Evolutionary conservation across 1,140 invertebrate genomes (phyloP), one percentile per base, ranked within the genome.

Genomic region (Drosophila sulfurigaster): DNA sequence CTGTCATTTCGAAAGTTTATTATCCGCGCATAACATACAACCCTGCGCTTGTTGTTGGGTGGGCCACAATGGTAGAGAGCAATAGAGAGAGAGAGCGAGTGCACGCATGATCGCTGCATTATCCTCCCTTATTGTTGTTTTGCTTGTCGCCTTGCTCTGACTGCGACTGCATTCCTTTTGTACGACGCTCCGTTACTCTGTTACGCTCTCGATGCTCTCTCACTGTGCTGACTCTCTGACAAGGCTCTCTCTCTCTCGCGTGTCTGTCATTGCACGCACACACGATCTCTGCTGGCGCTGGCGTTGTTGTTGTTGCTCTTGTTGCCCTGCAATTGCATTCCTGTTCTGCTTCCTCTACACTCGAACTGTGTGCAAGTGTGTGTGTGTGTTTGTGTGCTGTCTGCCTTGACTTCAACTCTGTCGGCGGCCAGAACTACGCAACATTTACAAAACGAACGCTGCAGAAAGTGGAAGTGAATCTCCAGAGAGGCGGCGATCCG

Each of bases 361-460:
- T 38, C 28, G 54, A 41, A 52, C 48, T 73, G 60, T 79, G 30
- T 56, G 15, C 8, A 7, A 71, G 52, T 65, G 35, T 69, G 46
- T 72, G 67, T 77, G 20, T 65, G 38, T 11, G 7, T 79, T 57
- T 70, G 38, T 79, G 65, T 77, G 49, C 64, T 76, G 46, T 10
- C 54, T 58, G 59, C 45, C 52, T 75, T 67, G 49, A 66, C 38
- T 75, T 72, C 52, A 30, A 38, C 66, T 43, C 52, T 60, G 78
- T 59, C 74, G 67, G 64, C 59, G 65, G 5, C 69, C 59, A 89
- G 71, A 78, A 83, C 70, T 88, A 88, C 81, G 85, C 85, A 88
- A 89, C 85, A 88, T 88, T 88, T 88, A 89, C 86, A 82, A 88
- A 88, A 62, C 78, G 81, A 86, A 85, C 85, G 81, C 85, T 72